phyloP scores from a whole-genome alignment of 2,113 vertebrate species.

The Melanostigma gelatinosum region DNA sequence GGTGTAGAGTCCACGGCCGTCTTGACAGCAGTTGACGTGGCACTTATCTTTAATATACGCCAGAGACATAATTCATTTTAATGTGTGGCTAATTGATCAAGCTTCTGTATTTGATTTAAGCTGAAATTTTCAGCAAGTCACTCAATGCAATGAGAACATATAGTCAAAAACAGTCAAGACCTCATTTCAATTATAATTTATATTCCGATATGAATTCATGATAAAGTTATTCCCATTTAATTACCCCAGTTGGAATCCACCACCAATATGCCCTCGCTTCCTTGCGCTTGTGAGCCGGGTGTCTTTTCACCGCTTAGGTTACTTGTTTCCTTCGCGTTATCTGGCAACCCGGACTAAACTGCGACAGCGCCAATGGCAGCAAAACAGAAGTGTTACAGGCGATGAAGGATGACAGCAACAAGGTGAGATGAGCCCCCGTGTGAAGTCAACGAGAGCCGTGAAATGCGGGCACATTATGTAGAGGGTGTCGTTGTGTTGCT shows the following conservation, averaged over 20 bases:
- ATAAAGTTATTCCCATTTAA: not conserved
- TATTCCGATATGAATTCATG: not conserved
- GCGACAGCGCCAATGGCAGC: conserved; percentile 81
- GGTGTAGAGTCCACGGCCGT: not conserved
- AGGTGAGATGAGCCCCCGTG: conserved; percentile 66
- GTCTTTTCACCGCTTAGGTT: conserved; percentile 19
- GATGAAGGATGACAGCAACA: conserved; percentile 79
- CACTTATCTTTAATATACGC: not conserved
- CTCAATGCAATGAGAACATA: not conserved
- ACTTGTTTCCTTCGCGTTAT: conserved; percentile 66
- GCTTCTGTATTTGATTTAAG: not conserved
- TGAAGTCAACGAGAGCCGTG: conserved; percentile 3
- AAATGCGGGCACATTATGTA: not conserved
- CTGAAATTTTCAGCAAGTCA: not conserved
- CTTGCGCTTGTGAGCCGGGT: conserved; percentile 8
- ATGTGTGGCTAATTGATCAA: not conserved
- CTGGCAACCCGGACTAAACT: conserved; percentile 81
- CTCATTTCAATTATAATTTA: not conserved
- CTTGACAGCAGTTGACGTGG: not conserved
- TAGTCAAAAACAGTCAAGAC: not conserved
- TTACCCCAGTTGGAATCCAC: not conserved
- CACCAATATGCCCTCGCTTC: not conserved
- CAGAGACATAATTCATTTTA: not conserved
- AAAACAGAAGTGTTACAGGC: conserved; percentile 70
- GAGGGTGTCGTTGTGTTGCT: not conserved